A percentile compares a stretch with the other conserved stretches of the same genome.
phyloP scores from a whole-genome alignment of 2,888 invertebrate species.

The Brachyopa scutellaris region DNA sequence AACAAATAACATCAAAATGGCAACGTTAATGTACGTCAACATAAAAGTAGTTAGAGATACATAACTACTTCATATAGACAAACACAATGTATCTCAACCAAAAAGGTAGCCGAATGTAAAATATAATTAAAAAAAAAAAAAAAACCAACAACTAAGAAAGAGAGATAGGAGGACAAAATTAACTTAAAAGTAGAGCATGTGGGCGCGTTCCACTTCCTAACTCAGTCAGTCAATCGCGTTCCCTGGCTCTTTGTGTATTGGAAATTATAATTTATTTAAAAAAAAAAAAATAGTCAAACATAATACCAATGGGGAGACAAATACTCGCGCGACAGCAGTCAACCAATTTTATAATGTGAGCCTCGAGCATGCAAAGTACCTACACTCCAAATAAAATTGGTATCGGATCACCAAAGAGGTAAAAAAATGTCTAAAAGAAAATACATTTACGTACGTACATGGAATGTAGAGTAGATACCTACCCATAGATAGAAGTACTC shows the following conservation, averaged over 20 bases:
- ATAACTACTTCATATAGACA: constrained; percentile 21
- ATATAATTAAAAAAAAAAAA: constrained; percentile 14
- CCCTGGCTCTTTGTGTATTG: constrained; percentile 54
- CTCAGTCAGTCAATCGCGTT: constrained; percentile 57
- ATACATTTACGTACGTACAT: constrained; percentile 9
- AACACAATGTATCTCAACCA: constrained; percentile 12
- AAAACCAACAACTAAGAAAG: not conserved
- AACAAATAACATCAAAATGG: constrained; percentile 23
- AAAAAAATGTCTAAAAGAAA: constrained; percentile 3
- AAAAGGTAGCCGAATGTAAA: constrained; percentile 30
- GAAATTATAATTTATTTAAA: constrained; percentile 41
- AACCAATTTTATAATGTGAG: constrained; percentile 39
- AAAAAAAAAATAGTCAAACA: constrained; percentile 29
- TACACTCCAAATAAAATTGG: not conserved
- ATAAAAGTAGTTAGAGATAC: too few species aligned
- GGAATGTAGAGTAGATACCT: constrained; percentile 18
- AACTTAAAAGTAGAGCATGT: constrained; percentile 66
- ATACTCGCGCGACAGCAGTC: constrained; percentile 39
- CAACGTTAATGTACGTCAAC: constrained; percentile 39
- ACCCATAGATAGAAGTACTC: not conserved
- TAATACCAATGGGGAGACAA: constrained; percentile 36
- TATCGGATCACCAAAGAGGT: constrained; percentile 21
- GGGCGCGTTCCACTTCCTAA: constrained; percentile 73
- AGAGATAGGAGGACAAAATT: constrained; percentile 15
- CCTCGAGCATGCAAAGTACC: constrained; percentile 54